Evolutionary conservation across 2,113 vertebrate genomes (phyloP).

Genomic region (Delphinapterus leucas): DNA sequence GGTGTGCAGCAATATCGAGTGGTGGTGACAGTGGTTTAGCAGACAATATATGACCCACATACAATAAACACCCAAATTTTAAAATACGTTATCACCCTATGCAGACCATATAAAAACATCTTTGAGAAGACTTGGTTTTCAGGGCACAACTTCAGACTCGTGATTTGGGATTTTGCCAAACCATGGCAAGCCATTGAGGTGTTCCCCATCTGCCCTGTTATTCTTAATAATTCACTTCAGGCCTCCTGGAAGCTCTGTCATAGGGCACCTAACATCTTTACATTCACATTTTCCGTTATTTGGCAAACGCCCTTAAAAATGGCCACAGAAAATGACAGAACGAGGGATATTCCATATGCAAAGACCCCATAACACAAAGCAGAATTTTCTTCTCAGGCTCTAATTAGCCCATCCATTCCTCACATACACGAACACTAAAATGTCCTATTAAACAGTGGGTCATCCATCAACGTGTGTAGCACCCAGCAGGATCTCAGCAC

Average conservation of each 20-base stretch:
- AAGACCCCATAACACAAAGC: slow-evolving; percentile 66
- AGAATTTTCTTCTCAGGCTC: slow-evolving; percentile 76
- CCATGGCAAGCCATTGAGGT: background rate
- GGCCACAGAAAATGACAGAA: slow-evolving; percentile 56
- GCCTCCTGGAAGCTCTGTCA: background rate
- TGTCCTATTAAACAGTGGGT: slow-evolving; percentile 80
- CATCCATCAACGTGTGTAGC: slow-evolving; percentile 79
- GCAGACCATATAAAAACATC: background rate
- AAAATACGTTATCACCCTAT: background rate
- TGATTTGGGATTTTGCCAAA: slow-evolving; percentile 1
- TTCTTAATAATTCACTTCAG: slow-evolving; percentile 9
- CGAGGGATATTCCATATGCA: slow-evolving; percentile 61
- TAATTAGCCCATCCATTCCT: slow-evolving; percentile 80
- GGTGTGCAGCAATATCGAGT: background rate
- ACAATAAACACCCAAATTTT: background rate
- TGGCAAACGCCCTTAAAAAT: slow-evolving; percentile 42
- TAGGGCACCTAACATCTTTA: slow-evolving; percentile 20
- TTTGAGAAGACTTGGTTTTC: background rate
- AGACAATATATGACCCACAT: background rate
- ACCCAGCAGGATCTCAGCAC: slow-evolving; percentile 80
- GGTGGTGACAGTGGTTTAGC: background rate
- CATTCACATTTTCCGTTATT: slow-evolving; percentile 26
- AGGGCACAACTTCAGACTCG: background rate
- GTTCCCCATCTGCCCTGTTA: background rate
- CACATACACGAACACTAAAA: slow-evolving; percentile 68